Evolutionary conservation across 2,797 vertebrate species (phyloP), one percentile per base, ranked within the genome.

Genomic region (Eulemur mongoz): DNA sequence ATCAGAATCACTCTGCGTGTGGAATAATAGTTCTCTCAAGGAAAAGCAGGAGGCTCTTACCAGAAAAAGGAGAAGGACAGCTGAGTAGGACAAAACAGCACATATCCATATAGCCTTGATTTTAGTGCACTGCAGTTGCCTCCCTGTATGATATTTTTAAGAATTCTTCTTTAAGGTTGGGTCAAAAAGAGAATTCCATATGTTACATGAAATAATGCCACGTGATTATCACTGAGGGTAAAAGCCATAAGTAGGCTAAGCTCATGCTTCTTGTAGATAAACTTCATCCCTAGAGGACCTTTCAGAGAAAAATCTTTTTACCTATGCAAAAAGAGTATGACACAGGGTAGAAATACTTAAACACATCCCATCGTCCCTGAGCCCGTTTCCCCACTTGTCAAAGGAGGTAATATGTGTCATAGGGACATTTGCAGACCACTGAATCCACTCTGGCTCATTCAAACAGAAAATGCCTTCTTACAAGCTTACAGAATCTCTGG

Each of bases 91-190:
- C 40, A 70, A 94, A 88, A 27, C 9, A 59, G 23, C 48, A 23
- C 8, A 8, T 80, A 43, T 35, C 65, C n/a, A 12, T 6, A 72
- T 1, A 67, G 14, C 35, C 30, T 89, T 88, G 17, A 23, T 81
- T 89, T 86, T 20, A 85, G 13, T 43, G 32, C 2, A 12, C 15
- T 30, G 57, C 14, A 9, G 7, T 4, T 80, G 14, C 76, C 14
- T n/a, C 48, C 9, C 48, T 22, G 10, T 38, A 15, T 14, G 40
- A 9, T 78, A 14, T 86, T 57, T 54, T 80, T 88, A 81, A 81
- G 48, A 48, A 81, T 78, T 92, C 81, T 78, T 83, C 38, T 78
- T 92, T 80, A 50, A 96, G 91, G 23, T 57, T 78, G n/a, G 5
- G 17, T 88, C n/a, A 38, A 50, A 63, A 57, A 69, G 61, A 92